phyloP scores from a whole-genome alignment of 2,797 vertebrate genomes.

The Synaphobranchus kaupii region DNA sequence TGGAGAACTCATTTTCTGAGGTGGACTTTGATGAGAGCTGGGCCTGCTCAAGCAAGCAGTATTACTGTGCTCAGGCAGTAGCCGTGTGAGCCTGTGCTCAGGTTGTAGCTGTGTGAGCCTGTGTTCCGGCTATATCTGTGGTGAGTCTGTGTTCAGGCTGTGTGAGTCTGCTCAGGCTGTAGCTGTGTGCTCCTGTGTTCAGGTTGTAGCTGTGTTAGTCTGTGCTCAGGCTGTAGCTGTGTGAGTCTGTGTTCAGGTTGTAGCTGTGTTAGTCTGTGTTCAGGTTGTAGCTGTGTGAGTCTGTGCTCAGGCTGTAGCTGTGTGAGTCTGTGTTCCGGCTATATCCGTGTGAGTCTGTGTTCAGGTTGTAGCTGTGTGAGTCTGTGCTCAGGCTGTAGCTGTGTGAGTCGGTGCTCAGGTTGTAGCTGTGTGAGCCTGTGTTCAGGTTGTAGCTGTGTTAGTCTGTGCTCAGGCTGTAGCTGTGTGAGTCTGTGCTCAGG shows the following conservation, averaged over 20 bases:
- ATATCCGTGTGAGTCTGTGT: background rate
- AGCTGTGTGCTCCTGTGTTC: background rate
- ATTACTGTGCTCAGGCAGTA: background rate
- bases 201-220: background rate
- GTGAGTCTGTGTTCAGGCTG: background rate
- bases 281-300: background rate
- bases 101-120: background rate
- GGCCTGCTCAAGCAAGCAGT: constrained; percentile 53
- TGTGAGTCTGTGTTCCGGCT: background rate
- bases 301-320: constrained; percentile 15
- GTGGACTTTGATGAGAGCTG: constrained; percentile 71
- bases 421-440: constrained; percentile 25
- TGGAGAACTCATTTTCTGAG: constrained; percentile 66
- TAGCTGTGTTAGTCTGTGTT: background rate
- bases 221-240: background rate
- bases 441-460: background rate
- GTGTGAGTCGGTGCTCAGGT: background rate
- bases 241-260: background rate
- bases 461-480: background rate
- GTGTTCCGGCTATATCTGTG: background rate
- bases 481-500: background rate
- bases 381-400: background rate
- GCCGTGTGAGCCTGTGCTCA: background rate
- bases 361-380: background rate
- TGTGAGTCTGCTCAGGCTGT: constrained; percentile 16